Percentiles rank a stretch among this genome's conserved stretches.
Conservation (phyloP, 2,888 invertebrate genomes). For the Oeneis ivallda region DNA sequence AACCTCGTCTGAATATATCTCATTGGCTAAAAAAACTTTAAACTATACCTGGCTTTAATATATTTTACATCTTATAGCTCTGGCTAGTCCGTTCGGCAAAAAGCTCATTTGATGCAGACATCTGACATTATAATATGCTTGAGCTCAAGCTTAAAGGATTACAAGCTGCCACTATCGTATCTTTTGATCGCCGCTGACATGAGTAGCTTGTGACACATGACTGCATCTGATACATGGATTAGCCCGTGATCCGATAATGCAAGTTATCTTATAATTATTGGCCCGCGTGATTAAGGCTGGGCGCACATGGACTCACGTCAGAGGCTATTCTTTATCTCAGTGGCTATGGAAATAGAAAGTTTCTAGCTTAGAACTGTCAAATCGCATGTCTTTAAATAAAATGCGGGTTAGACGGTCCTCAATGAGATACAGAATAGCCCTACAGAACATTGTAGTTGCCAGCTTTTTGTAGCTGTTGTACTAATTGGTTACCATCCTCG, state of each 20-base stretch:
- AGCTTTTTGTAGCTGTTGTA: too few relatives aligned
- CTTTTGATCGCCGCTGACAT: constrained; percentile 43
- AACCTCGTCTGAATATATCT: too few relatives aligned
- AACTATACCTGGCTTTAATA: background rate
- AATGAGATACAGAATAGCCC: too few relatives aligned
- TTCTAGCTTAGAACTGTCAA: too few relatives aligned
- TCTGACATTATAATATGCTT: constrained; percentile 13
- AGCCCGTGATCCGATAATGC: constrained; percentile 35
- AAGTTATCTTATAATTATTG: constrained; percentile 25
- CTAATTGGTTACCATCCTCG: too few relatives aligned
- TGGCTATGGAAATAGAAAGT: too few relatives aligned
- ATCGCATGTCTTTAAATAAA: too few relatives aligned
- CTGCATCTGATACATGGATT: constrained; percentile 46
- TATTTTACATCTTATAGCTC: background rate
- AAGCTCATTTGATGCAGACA: constrained; percentile 10
- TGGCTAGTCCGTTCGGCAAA: background rate
- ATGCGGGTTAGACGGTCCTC: too few relatives aligned
- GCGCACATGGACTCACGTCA: background rate
- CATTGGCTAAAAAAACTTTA: too few relatives aligned
- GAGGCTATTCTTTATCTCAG: too few relatives aligned
- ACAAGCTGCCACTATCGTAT: constrained; percentile 34
- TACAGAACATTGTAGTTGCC: too few relatives aligned
- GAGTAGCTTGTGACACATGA: constrained; percentile 50
- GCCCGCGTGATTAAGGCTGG: background rate
- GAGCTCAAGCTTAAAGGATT: constrained; percentile 27